phyloP scores from a whole-genome alignment of 2,888 invertebrate species.

The Unio pictorum region DNA sequence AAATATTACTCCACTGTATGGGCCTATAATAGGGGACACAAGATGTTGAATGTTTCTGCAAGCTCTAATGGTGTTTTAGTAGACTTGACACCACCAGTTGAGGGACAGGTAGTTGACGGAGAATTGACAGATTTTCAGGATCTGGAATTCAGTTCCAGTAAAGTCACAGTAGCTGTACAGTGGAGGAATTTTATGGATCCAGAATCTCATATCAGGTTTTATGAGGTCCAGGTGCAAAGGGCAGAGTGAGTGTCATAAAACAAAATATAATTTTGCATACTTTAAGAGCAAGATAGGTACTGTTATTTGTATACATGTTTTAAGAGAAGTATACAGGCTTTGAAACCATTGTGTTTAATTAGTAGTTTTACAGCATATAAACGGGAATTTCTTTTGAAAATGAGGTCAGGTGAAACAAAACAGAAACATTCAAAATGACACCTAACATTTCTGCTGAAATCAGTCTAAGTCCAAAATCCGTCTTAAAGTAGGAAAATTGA shows the following conservation, averaged over 20 bases:
- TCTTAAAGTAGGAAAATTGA: too few relatives aligned
- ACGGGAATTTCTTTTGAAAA: too few relatives aligned
- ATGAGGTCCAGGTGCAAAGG: constrained; percentile 35
- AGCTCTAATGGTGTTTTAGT: constrained; percentile 40
- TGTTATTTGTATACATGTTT: too few relatives aligned
- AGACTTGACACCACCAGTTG: constrained; percentile 44
- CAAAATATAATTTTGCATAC: too few relatives aligned
- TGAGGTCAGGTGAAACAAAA: too few relatives aligned
- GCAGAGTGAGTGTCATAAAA: constrained; percentile 17
- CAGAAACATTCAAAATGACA: too few relatives aligned
- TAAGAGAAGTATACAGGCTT: too few relatives aligned
- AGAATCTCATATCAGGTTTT: constrained; percentile 49
- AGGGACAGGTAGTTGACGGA: constrained; percentile 47
- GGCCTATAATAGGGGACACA: constrained; percentile 40
- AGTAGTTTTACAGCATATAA: too few relatives aligned
- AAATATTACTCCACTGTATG: constrained; percentile 27
- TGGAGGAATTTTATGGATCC: constrained; percentile 50
- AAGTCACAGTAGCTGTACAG: constrained; percentile 43
- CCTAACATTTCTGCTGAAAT: too few relatives aligned
- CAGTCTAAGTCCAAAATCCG: too few relatives aligned
- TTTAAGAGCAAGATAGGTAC: too few relatives aligned
- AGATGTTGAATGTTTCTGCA: constrained; percentile 30
- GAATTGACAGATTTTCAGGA: constrained; percentile 26
- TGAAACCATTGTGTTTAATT: too few relatives aligned
- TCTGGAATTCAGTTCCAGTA: constrained; percentile 37